Conservation (phyloP, 1,140 invertebrate species). For the Elysia chlorotica region DNA sequence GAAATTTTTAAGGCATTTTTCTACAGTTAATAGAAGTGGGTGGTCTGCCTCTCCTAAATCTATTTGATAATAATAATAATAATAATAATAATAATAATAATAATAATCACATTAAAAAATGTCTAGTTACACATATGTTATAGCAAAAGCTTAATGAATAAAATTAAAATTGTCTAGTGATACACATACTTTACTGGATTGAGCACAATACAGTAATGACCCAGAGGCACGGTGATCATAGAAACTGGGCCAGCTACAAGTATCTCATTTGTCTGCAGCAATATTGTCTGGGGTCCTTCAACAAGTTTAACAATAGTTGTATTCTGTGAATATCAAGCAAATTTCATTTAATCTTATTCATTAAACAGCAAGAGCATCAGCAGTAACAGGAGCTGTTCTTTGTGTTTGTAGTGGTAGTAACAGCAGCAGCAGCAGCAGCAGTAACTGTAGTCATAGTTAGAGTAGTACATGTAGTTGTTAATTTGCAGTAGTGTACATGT, state of each 20-base stretch:
- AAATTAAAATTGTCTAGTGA: too few species aligned
- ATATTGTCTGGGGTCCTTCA: slow-evolving; percentile 61
- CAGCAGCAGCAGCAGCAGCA: too few species aligned
- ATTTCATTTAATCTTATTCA: background rate
- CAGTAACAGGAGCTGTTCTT: too few species aligned
- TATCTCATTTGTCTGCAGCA: slow-evolving; percentile 61
- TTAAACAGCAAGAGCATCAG: background rate
- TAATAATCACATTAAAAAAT: background rate
- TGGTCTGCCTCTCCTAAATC: background rate
- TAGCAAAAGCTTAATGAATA: background rate
- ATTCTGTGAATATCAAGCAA: slow-evolving; percentile 45
- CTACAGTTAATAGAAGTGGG: background rate
- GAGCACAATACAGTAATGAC: slow-evolving; percentile 60
- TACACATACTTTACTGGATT: slow-evolving; percentile 58
- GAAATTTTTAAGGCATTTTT: background rate
- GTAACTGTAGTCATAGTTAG: too few species aligned
- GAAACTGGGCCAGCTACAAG: slow-evolving; percentile 44
- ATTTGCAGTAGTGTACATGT: too few species aligned
- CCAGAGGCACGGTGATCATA: slow-evolving; percentile 64
- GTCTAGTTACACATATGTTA: background rate
- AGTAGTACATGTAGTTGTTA: too few species aligned
- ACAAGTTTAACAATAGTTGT: slow-evolving; percentile 62
- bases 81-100: background rate
- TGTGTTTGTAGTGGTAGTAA: too few species aligned
- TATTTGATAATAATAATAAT: background rate